Conservation (phyloP, 2,797 vertebrate species). For the Ispidina picta region DNA sequence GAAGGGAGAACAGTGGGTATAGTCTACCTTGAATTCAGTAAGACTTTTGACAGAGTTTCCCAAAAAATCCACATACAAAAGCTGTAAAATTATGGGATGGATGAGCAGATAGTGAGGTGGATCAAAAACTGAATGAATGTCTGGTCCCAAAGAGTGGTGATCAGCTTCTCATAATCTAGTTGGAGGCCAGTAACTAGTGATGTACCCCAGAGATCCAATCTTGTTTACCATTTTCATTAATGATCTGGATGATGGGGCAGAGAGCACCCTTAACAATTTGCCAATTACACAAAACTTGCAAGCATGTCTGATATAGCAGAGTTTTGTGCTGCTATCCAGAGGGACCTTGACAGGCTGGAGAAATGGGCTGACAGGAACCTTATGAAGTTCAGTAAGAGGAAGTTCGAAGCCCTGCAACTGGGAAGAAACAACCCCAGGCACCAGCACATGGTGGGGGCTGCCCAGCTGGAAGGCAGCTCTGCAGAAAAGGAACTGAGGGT, state of each 20-base stretch:
- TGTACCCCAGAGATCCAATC: neutral
- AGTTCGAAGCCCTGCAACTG: neutral
- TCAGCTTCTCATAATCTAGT: neutral
- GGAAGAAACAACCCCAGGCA: neutral
- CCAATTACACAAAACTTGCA: neutral
- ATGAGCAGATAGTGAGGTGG: neutral
- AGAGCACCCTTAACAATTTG: neutral
- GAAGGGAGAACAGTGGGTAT: neutral
- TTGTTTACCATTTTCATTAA: neutral
- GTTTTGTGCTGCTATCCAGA: rapidly evolving
- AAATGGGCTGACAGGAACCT: neutral
- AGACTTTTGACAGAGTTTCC: neutral
- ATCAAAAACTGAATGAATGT: neutral
- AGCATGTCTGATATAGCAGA: neutral
- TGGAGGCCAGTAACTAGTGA: neutral
- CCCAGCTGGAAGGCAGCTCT: neutral
- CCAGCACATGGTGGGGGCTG: too few relatives aligned
- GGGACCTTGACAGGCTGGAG: neutral
- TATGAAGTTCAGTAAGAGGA: neutral
- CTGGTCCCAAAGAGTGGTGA: neutral
- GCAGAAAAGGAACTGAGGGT: neutral
- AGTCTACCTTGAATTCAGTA: neutral
- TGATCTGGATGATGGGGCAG: neutral
- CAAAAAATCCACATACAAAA: neutral
- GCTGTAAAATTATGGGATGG: neutral